phyloP scores from a whole-genome alignment of 2,113 vertebrate genomes.

The Prionailurus bengalensis region DNA sequence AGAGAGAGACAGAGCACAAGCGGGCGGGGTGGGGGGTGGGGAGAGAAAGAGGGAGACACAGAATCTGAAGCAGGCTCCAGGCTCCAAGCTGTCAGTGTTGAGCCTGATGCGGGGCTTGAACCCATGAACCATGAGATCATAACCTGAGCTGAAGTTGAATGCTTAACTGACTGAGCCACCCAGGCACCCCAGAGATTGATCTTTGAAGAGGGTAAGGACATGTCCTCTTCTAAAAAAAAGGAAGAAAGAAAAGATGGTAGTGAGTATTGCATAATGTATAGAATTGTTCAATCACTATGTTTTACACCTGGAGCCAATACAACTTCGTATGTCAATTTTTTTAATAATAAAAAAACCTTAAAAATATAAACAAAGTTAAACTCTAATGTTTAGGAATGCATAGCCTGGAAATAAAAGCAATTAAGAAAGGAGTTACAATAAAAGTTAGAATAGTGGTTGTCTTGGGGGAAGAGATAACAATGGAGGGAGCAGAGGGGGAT shows the following conservation, averaged over 20 bases:
- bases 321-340: background rate
- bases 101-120: no score
- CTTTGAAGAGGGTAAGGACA: background rate
- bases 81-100: no score
- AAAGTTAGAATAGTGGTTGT: background rate
- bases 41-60: no score
- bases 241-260: background rate
- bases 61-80: no score
- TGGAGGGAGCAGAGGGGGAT: background rate
- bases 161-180: no score
- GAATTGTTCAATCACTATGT: background rate
- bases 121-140: no score
- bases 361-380: conserved; percentile 50
- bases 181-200: background rate
- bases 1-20: no score
- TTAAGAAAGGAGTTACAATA: conserved; percentile 22
- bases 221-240: background rate
- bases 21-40: rapidly evolving
- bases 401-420: background rate
- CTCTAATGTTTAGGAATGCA: conserved; percentile 27
- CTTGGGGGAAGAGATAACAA: background rate
- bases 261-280: background rate
- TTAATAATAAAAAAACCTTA: background rate
- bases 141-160: no score
- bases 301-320: background rate